Conservation (phyloP, 2,888 invertebrate genomes). For the Neoascia interrupta region DNA sequence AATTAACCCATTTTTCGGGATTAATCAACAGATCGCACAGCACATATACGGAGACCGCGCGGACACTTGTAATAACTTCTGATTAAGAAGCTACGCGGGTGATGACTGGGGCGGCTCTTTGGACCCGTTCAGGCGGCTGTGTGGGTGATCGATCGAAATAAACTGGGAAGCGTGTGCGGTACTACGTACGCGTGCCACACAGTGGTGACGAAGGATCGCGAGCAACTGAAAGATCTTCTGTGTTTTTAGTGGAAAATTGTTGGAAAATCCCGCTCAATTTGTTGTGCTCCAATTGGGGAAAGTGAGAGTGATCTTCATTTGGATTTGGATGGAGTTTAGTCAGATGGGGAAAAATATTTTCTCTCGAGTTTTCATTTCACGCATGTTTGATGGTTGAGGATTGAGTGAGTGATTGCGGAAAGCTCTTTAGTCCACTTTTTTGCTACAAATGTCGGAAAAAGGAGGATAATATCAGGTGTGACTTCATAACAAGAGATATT, state of each 20-base stretch:
- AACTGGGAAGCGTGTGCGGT: neutral
- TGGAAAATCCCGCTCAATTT: constrained; percentile 34
- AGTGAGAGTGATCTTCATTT: too few species aligned
- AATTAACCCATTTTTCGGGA: constrained; percentile 66
- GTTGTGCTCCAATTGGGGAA: too few species aligned
- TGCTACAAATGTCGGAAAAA: too few species aligned
- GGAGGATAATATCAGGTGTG: too few species aligned
- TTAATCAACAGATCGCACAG: constrained; percentile 55
- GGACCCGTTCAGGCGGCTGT: neutral
- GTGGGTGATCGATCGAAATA: neutral
- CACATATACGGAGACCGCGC: constrained; percentile 1
- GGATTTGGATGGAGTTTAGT: neutral
- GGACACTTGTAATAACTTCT: constrained; percentile 54
- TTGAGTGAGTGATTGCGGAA: neutral
- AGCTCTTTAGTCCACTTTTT: too few species aligned
- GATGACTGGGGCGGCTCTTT: constrained; percentile 5
- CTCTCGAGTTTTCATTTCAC: constrained; percentile 18
- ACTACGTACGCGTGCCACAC: constrained; percentile 9
- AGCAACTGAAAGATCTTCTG: constrained; percentile 52
- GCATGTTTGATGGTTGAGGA: neutral
- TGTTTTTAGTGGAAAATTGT: constrained; percentile 42
- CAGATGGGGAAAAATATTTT: neutral
- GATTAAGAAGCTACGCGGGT: constrained; percentile 46
- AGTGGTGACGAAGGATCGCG: constrained; percentile 43
- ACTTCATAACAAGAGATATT: too few species aligned